A percentile compares a stretch with the other conserved stretches of the same genome.
Evolutionary conservation across 1,140 invertebrate species (phyloP).

Genomic region (Panulirus ornatus): DNA sequence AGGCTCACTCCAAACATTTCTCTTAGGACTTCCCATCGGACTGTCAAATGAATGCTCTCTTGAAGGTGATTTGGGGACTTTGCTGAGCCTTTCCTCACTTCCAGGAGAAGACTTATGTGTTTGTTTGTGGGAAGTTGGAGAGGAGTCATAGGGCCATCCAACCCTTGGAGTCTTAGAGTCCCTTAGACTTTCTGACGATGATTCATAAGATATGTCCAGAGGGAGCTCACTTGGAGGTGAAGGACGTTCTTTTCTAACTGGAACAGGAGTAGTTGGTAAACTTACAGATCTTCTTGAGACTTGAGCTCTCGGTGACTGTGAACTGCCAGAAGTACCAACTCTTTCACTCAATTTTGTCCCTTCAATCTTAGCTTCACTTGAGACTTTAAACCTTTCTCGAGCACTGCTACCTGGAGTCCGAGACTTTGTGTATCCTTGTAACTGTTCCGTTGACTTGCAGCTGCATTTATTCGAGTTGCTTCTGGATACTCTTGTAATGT

Average conservation of each 20-base stretch:
- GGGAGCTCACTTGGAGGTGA: constrained; percentile 47
- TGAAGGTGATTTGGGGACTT: constrained; percentile 45
- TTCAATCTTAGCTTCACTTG: not conserved
- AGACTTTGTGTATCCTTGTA: not conserved
- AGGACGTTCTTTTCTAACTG: constrained; percentile 39
- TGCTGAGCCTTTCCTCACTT: constrained; percentile 28
- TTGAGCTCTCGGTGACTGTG: constrained; percentile 5
- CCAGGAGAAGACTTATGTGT: constrained; percentile 41
- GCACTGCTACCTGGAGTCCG: not conserved
- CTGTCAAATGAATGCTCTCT: constrained; percentile 64
- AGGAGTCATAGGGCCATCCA: constrained; percentile 55
- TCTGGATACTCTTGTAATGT: not conserved
- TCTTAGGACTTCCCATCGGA: constrained; percentile 32
- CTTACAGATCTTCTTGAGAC: constrained; percentile 34
- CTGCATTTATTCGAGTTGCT: not conserved
- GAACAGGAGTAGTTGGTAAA: constrained; percentile 59
- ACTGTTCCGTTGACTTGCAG: not conserved
- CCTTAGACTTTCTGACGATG: constrained; percentile 34
- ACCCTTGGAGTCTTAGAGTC: constrained; percentile 51
- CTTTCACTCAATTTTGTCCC: not conserved
- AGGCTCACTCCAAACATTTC: constrained; percentile 68
- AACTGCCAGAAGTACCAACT: not conserved
- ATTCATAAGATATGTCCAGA: not conserved
- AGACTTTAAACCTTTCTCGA: not conserved
- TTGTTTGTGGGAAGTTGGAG: constrained; percentile 56